Evolutionary conservation across 2,888 invertebrate species (phyloP), one percentile per base, ranked within the genome.

Genomic region (Rhagophthalmus giganteus): DNA sequence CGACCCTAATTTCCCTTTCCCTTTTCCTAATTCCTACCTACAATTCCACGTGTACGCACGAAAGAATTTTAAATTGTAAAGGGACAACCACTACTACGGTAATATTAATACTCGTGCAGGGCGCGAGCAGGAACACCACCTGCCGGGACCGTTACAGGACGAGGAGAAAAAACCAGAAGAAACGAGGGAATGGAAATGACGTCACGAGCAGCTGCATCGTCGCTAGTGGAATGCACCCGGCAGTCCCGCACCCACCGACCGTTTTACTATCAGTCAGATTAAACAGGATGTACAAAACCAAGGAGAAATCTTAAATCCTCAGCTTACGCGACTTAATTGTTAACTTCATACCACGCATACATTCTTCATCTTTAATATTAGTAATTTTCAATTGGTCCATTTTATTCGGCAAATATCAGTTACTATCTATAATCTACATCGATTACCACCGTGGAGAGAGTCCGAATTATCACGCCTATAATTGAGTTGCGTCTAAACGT

Each of bases 101-200:
- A 26, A 32, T 31, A 52, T 27, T 37, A 52, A 47, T 47, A 31
- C 47, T 33, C 48, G 54, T 54, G 54, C 54, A 49, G 45, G 49
- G 50, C 50, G 50, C 54, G 39, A 50, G 54, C 40, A 40, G 32
- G 20, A 32, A 15, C 40, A 57, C 59, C 59, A 59, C 59, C 59
- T 59, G 59, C 54, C 57, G 26, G 38, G 49, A 59, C 59, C 59
- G 59, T 59, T 59, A 59, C 49, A 47, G 42, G 32, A 30, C 32
- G 41, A 37, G 37, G 42, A 41, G 51, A 13, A 32, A 37, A n/a
- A n/a, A n/a, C n/a, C 9, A 33, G 16, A 40, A 49, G 49, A 47
- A 47, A 50, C 25, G 44, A 45, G 38, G 46, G 46, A 39, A 48
- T 38, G 27, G 50, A 51, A 33, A 37, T 58, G 58, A 58, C 55